Base-by-base conservation (phyloP, 2,797 vertebrate genomes). In the Champsocephalus gunnari region DNA sequence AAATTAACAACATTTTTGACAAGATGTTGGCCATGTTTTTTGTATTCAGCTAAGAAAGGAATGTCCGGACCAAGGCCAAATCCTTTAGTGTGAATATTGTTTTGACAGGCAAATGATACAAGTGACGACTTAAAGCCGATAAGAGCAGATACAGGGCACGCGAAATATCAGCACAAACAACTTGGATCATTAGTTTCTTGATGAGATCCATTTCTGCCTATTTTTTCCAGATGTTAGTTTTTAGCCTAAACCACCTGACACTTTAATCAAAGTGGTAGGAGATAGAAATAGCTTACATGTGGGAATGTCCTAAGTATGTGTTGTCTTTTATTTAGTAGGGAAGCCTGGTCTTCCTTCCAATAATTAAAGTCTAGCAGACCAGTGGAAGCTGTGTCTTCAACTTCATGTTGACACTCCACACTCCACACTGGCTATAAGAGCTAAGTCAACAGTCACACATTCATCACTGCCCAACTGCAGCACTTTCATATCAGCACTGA, bases 151-250 rank as follows among this genome's bases (percentile, higher is more conserved):
- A 38, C 34, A 38, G 34, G 6, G 6, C 34, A 38, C 9, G 34
- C 8, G 9, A 7, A 38, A 38, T 38, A 38, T 38, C 34, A 38
- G 34, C 34, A 38, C 34, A 38, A 38, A 38, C 34, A 38, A 9
- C 34, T 38, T 38, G 34, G 34, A 9, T 38, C 34, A 38, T 6
- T 38, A 6, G 8, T 38, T 38, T 38, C 5, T 38, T 38, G 34
- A 9, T 38, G 34, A 38, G 6, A 9, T 38, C 7, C 34, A 38
- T 38, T 38, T 38, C 8, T 38, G 34, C 34, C 3, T 51, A 72
- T 66, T 83, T 86, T 84, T 85, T 91, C 88, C 87, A 89, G 81
- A 71, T 86, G 75, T 12, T 41, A 9, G 34, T 32, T 57, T n/a
- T 12, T n/a, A 56, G 3, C 5, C 4, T n/a, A 45, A 44, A 59